A percentile compares a stretch with the other conserved stretches of the same genome.
phyloP scores from a whole-genome alignment of 2,888 invertebrate species.

The Lagria hirta region DNA sequence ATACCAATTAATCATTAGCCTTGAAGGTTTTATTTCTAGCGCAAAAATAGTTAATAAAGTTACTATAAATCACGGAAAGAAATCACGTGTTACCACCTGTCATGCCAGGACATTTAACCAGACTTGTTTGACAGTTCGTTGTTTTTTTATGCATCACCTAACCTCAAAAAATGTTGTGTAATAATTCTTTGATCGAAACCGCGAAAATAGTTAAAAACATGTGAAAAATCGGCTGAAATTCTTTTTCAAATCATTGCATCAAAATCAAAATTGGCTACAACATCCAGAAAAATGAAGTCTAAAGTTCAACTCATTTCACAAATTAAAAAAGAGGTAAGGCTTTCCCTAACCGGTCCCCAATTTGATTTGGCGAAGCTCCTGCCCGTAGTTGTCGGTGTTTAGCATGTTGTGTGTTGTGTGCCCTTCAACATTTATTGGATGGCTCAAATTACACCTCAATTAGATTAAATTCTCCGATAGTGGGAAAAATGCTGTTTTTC shows the following conservation, averaged over 20 bases:
- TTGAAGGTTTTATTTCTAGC: no score
- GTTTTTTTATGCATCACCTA: conserved; percentile 1
- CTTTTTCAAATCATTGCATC: background rate
- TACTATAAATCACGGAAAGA: no score
- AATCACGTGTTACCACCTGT: no score
- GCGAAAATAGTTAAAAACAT: conserved; percentile 2
- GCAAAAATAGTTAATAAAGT: no score
- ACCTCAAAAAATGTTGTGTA: conserved; percentile 10
- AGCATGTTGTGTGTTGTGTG: no score
- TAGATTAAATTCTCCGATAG: no score
- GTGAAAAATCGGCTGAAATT: conserved; percentile 4
- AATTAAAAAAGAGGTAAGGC: conserved; percentile 36
- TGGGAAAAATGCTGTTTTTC: no score
- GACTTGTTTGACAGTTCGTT: conserved; percentile 1
- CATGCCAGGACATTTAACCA: no score
- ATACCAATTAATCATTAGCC: no score
- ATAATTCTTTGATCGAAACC: background rate
- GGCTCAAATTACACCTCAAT: no score
- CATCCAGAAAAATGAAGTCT: conserved; percentile 25
- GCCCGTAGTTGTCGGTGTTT: no score
- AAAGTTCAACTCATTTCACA: conserved; percentile 31
- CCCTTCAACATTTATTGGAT: no score
- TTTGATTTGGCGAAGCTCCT: background rate
- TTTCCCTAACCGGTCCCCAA: background rate
- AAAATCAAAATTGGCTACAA: background rate